Evolutionary conservation across 2,888 invertebrate species (phyloP), one percentile per base, ranked within the genome.

Genomic region (Thera obeliscata): DNA sequence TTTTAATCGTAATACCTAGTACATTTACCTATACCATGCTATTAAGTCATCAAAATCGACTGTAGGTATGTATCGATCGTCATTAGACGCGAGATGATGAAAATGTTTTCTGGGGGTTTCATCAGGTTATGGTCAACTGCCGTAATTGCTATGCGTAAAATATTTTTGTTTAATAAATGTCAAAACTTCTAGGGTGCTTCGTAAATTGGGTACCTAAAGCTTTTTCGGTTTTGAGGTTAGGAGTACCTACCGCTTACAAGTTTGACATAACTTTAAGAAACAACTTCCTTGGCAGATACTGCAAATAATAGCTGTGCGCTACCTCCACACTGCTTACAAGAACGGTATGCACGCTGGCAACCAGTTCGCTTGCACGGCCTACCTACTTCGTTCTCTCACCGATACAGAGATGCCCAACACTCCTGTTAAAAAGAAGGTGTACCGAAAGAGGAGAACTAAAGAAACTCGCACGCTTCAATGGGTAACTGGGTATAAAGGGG

Each of bases 281-380:
- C 38, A 11, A 36, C n/a, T 55, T 48, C 41, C 38, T 9, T 33
- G 8, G 48, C 70, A 93, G 93, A 86, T 91, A 67, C 71, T 91
- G 2, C 93, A 93, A 87, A 87, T 87, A 48, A 79, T 89, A 68
- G 89, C 90, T 7, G 90, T 86, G 1, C 85, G 93, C 2, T 93
- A 91, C 69, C 85, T 93, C 2, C 93, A 93, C 74, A 93, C 93
- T 2, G 93, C 93, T 0, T 93, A 93, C 75, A 84, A 86, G 22
- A 89, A 86, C 64, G 93, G 93, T 0, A 74, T 93, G 0, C 89
- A 92, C 71, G 84, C 87, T 12, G 92, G 87, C n/a, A 90, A 91
- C 74, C 88, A 86, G 60, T 84, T 88, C 12, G 77, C 82, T 0
- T 89, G 92, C 72, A 82, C 84, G 46, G 91, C 93, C 4, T 93